Evolutionary conservation across 2,113 vertebrate genomes (phyloP).

Genomic region (Lutjanus erythropterus): DNA sequence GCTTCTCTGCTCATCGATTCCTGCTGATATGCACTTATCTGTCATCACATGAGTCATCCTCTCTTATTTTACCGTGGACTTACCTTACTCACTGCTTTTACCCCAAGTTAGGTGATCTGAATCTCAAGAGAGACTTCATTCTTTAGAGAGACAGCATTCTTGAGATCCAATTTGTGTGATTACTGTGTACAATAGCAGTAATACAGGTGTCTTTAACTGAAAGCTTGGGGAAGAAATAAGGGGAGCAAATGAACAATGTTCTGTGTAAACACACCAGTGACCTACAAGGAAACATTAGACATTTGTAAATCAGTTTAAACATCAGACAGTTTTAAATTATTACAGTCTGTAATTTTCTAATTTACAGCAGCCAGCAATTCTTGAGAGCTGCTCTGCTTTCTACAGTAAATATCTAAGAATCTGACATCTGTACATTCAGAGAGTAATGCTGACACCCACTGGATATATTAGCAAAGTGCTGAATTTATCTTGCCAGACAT

Average conservation of each 20-base stretch:
- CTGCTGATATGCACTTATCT: slow-evolving; percentile 24
- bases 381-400: slow-evolving; percentile 1
- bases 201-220: not conserved
- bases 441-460: slow-evolving; percentile 65
- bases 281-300: not conserved
- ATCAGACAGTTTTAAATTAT: not conserved
- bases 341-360: not conserved
- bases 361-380: not conserved
- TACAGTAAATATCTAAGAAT: not conserved
- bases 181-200: not conserved
- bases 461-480: slow-evolving; percentile 46
- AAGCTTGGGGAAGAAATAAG: not conserved
- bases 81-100: not conserved
- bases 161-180: not conserved
- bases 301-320: not conserved
- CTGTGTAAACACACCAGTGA: not conserved
- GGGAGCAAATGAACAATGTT: not conserved
- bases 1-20: slow-evolving; percentile 14
- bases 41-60: slow-evolving; percentile 16
- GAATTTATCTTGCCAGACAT: not conserved
- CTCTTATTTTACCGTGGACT: not conserved
- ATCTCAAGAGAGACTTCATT: not conserved
- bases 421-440: slow-evolving; percentile 10
- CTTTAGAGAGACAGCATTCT: not conserved
- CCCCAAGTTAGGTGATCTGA: not conserved